Conservation (phyloP, 2,797 vertebrate genomes). For the Pangasius sanitwongsei region DNA sequence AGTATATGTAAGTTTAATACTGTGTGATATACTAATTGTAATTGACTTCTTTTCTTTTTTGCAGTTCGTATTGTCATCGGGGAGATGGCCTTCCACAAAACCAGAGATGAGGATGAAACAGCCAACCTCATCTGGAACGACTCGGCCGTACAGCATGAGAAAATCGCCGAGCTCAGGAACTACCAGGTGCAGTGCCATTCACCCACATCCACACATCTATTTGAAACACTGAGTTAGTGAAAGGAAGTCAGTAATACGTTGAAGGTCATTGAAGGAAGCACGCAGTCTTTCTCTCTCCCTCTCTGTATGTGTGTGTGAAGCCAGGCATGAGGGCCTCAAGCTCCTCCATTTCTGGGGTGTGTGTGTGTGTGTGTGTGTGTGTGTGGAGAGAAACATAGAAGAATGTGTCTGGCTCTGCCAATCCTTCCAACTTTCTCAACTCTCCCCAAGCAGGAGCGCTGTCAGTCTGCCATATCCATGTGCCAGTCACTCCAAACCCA, state of each 20-base stretch:
- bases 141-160: constrained; percentile 95
- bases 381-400: background rate
- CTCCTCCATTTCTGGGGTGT: background rate
- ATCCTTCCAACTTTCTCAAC: constrained; percentile 13
- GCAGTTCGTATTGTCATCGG: constrained; percentile 89
- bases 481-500: constrained; percentile 32
- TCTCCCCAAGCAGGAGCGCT: background rate
- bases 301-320: constrained; percentile 15
- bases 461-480: constrained; percentile 25
- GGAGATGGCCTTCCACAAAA: constrained; percentile 90
- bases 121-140: constrained; percentile 98
- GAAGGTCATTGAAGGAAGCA: constrained; percentile 1
- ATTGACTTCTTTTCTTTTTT: background rate
- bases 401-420: constrained; percentile 21
- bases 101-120: constrained; percentile 92
- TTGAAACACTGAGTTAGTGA: background rate
- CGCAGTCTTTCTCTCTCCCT: background rate
- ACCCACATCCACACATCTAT: constrained; percentile 24
- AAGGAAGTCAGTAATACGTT: background rate
- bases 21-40: background rate
- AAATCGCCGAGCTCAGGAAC: constrained; percentile 95
- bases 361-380: background rate
- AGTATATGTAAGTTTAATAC: background rate
- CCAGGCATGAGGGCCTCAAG: background rate
- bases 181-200: constrained; percentile 83